A percentile compares a stretch with the other conserved stretches of the same genome.
These are phyloP conservation scores for Volucella zonaria DNA, from an alignment of 2,888 invertebrate genomes.

Conservation along the genomic window DNA sequence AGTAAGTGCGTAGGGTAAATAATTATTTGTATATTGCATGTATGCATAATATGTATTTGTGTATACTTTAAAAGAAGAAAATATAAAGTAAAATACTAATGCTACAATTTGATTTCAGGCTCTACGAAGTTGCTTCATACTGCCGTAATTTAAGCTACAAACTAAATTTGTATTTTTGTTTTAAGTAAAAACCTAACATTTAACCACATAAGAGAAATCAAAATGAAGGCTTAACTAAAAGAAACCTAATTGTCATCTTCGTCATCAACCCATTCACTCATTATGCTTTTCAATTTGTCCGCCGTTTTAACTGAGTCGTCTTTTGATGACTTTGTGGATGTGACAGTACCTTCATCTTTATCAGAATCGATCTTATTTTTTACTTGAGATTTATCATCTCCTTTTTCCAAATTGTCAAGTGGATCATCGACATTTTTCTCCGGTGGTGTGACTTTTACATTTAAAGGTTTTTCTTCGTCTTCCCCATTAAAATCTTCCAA, in stretches of 20 bases:
- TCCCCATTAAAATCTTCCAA: constrained; percentile 77
- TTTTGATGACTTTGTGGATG: constrained; percentile 60
- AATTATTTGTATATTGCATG: constrained; percentile 11
- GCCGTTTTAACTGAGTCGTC: constrained; percentile 45
- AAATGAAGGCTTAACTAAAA: constrained; percentile 6
- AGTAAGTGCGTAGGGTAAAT: constrained; percentile 1
- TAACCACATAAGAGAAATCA: not conserved
- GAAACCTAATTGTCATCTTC: constrained; percentile 77
- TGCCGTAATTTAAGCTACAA: constrained; percentile 21
- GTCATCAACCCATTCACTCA: constrained; percentile 82
- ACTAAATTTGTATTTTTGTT: constrained; percentile 11
- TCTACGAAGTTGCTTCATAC: constrained; percentile 57
- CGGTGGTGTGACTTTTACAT: not conserved
- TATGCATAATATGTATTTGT: constrained; percentile 7
- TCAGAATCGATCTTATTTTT: constrained; percentile 73
- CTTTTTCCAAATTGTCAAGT: constrained; percentile 6
- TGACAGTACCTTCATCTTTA: constrained; percentile 38
- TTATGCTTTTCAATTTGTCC: constrained; percentile 80
- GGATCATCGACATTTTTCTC: constrained; percentile 34
- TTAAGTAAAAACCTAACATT: too few species aligned
- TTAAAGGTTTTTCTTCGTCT: constrained; percentile 1
- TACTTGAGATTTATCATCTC: constrained; percentile 45
- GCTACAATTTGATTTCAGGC: constrained; percentile 37
- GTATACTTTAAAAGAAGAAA: constrained; percentile 21
- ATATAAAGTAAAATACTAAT: not conserved